Evolutionary conservation across 2,797 vertebrate genomes (phyloP).

Genomic region (Notolabrus celidotus): DNA sequence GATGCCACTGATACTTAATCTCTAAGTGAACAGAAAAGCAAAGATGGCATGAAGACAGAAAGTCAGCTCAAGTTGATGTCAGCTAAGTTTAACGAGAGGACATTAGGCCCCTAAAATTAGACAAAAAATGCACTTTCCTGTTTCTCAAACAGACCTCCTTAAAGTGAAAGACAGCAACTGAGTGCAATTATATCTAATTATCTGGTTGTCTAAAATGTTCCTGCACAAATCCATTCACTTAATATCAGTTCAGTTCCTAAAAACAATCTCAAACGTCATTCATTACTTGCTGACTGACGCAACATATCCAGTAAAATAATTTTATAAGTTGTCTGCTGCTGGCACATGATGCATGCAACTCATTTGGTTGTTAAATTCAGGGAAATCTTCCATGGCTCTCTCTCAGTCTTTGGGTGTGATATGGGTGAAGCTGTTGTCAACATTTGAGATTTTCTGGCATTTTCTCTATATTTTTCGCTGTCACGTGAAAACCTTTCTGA

Average conservation of each 20-base stretch:
- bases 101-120: slow-evolving; percentile 21
- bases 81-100: slow-evolving; percentile 32
- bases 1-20: slow-evolving; percentile 7
- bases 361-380: slow-evolving; percentile 15
- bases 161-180: slow-evolving; percentile 15
- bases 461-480: not conserved
- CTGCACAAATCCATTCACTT: not conserved
- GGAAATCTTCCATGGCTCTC: not conserved
- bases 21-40: not conserved
- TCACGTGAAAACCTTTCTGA: slow-evolving; percentile 30
- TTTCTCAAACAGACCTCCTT: slow-evolving; percentile 11
- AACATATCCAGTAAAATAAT: not conserved
- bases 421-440: not conserved
- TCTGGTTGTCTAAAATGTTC: not conserved
- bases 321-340: not conserved
- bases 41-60: not conserved
- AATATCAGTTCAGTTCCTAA: not conserved
- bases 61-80: not conserved
- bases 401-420: not conserved
- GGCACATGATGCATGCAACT: not conserved
- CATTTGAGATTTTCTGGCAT: not conserved
- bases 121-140: slow-evolving; percentile 26
- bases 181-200: slow-evolving; percentile 30
- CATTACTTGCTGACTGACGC: slow-evolving; percentile 6
- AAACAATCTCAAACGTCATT: slow-evolving; percentile 3